These are phyloP conservation scores for Grantiella picta DNA, from an alignment of 2,113 vertebrate genomes.

Conservation along the genomic window DNA sequence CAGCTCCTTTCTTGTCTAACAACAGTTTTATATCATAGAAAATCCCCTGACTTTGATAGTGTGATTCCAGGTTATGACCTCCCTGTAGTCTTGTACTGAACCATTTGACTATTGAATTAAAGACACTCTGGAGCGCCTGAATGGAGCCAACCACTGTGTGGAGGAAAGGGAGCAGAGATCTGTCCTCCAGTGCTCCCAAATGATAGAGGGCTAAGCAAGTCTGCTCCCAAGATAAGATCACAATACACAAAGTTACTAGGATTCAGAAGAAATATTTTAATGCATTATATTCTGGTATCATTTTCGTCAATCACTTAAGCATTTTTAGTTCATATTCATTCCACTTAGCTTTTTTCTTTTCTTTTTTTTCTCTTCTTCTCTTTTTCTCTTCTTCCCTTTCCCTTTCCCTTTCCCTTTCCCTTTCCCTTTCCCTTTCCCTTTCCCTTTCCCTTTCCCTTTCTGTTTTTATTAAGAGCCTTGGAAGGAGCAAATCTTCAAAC, in stretches of 20 bases:
- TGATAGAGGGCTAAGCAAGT: background rate
- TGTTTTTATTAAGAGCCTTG: background rate
- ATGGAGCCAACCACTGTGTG: background rate
- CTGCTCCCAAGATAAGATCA: background rate
- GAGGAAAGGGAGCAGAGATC: background rate
- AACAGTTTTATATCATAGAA: background rate
- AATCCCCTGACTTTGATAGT: background rate
- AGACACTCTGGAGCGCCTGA: background rate
- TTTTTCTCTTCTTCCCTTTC: background rate
- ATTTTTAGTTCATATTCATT: background rate
- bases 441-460: no score
- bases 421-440: no score
- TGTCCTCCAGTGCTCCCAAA: background rate
- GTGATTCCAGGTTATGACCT: background rate
- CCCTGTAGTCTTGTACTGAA: background rate
- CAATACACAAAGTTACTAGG: background rate
- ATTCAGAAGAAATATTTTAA: background rate
- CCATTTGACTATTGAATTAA: background rate
- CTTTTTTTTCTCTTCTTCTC: accelerated
- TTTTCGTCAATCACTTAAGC: background rate
- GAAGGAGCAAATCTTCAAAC: background rate
- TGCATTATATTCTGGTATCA: background rate
- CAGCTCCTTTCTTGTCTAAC: background rate
- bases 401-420: accelerated
- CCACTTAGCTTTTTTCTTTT: background rate